Base-by-base conservation (phyloP, 2,888 invertebrate species). In the Agrochola lota region DNA sequence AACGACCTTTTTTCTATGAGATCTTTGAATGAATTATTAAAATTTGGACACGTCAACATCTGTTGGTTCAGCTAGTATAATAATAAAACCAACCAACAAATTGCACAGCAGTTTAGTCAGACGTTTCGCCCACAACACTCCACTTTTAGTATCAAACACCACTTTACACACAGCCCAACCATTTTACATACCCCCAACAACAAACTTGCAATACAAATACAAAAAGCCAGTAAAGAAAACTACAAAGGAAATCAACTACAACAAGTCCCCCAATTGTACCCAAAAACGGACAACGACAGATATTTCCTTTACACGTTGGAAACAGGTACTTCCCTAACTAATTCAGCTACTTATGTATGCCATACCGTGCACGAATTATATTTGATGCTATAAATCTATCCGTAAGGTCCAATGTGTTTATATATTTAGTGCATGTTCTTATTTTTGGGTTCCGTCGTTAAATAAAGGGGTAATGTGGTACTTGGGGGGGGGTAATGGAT, bases 321-420 rank as follows among this genome's bases (percentile, higher is more conserved):
- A 88, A 87, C 86, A 70, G 86, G 76, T 75, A 91, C 87, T 93
- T 91, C 92, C 90, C 86, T 92, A 93, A 93, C 92, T 90, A 92
- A 94, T 93, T 92, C 93, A 89, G 49, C 91, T 90, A 89, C 91
- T 93, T 91, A 89, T 80, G 90, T 91, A 94, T 94, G 92, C 93
- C 85, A 87, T 88, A 77, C 87, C 88, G 85, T 85, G 81, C 82
- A 83, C 81, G 91, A 90, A 93, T 94, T 93, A 93, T 93, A 90
- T 90, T 86, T 87, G 74, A 75, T 79, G 88, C 91, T 74, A 93
- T 95, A 95, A 94, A 95, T 95, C 92, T 91, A 91, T 91, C 90
- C 68, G 52, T 68, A 77, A 80, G 55, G 83, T 85, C 79, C 85
- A 84, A 80, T 85, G 83, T 86, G 84, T 89, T 87, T 88, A 91